These are phyloP conservation scores for Accipiter superciliosus DNA, from an alignment of 2,797 vertebrate genomes.

Conservation along the genomic window DNA sequence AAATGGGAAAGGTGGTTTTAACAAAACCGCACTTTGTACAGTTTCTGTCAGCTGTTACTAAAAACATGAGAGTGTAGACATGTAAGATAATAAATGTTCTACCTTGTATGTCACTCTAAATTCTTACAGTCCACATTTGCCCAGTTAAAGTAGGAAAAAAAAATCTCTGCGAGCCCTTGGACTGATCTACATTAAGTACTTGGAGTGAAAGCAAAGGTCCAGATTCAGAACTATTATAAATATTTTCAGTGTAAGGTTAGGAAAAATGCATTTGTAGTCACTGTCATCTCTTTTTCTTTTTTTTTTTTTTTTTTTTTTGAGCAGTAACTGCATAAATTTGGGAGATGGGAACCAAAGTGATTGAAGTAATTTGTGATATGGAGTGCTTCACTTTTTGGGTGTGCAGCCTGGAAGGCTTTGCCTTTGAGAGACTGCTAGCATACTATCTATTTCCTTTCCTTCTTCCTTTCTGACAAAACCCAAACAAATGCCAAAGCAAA, in stretches of 20 bases:
- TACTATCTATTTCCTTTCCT: too few relatives aligned
- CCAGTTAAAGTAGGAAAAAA: neutral
- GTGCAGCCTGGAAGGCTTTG: neutral
- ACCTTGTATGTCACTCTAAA: neutral
- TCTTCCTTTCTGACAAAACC: neutral
- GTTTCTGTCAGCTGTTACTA: neutral
- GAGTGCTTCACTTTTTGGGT: neutral
- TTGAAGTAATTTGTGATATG: neutral
- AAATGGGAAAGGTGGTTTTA: neutral
- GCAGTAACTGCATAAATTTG: neutral
- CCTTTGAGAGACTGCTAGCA: accelerated
- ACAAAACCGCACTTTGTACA: neutral
- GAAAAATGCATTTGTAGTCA: neutral
- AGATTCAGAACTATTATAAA: neutral
- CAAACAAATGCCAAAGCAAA: neutral
- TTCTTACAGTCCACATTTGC: neutral
- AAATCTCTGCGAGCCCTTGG: neutral
- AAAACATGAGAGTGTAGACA: neutral
- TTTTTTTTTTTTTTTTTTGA: neutral
- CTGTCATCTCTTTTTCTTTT: neutral
- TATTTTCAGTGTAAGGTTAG: neutral
- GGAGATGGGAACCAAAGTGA: neutral
- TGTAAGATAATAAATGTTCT: neutral
- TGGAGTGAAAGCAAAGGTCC: neutral
- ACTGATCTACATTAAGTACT: neutral